Percentiles rank a stretch among this genome's conserved stretches.
Evolutionary conservation across 2,797 vertebrate species (phyloP).

Genomic region (Xenops minutus): DNA sequence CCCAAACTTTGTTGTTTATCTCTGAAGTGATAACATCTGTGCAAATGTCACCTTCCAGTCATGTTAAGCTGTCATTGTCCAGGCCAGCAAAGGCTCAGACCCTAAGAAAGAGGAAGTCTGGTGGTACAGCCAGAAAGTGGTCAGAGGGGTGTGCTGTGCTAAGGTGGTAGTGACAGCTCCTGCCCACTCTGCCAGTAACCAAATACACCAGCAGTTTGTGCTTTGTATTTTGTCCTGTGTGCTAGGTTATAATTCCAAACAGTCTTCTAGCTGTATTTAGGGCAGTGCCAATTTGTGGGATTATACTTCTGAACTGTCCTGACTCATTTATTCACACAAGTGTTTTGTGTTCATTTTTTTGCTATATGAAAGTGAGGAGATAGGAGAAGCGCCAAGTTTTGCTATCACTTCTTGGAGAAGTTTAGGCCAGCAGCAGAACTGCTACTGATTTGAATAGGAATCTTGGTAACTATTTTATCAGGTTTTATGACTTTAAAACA

Average conservation of each 20-base stretch:
- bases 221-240: background rate
- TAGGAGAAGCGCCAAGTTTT: background rate
- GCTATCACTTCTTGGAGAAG: background rate
- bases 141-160: background rate
- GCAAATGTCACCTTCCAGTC: background rate
- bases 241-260: background rate
- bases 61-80: background rate
- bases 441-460: background rate
- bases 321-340: background rate
- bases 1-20: background rate
- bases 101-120: background rate
- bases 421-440: background rate
- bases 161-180: background rate
- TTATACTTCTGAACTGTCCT: background rate
- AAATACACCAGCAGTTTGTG: background rate
- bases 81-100: background rate
- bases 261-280: background rate
- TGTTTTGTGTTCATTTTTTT: background rate
- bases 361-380: background rate
- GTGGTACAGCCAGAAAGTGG: background rate
- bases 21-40: background rate
- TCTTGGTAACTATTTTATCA: background rate
- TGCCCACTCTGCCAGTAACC: background rate
- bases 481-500: background rate
- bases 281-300: fast-evolving